A percentile compares a stretch with the other conserved stretches of the same genome.
These are phyloP conservation scores for Aphidius colemani DNA, from an alignment of 2,888 invertebrate species.

Conservation along the genomic window DNA sequence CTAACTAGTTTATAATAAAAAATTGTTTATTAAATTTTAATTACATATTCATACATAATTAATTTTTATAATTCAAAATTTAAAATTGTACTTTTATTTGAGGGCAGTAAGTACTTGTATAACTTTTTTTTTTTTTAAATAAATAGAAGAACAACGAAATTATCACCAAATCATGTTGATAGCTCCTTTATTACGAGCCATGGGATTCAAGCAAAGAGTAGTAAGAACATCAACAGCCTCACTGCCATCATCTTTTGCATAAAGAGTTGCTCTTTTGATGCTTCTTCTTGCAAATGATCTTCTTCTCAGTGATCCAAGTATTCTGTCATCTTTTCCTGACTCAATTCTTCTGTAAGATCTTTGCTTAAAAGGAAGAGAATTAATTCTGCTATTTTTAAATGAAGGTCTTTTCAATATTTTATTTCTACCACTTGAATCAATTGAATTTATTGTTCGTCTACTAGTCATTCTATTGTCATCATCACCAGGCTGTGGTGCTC, in stretches of 20 bases:
- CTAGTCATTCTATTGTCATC: neutral
- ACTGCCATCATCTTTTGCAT: conserved; percentile 53
- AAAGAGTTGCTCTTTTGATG: conserved; percentile 50
- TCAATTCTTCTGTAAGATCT: conserved; percentile 24
- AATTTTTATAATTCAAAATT: too few species aligned
- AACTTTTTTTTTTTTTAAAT: neutral
- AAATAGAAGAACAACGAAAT: too few species aligned
- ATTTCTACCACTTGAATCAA: conserved; percentile 27
- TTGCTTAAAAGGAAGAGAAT: conserved; percentile 36
- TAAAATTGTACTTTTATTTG: too few species aligned
- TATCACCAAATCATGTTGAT: conserved; percentile 55
- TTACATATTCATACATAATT: too few species aligned
- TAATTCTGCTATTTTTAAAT: conserved; percentile 37
- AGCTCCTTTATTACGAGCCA: conserved; percentile 49
- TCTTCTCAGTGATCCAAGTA: conserved; percentile 28
- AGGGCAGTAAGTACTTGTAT: too few species aligned
- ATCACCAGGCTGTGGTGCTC: too few species aligned
- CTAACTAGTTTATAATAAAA: too few species aligned
- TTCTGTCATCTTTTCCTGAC: conserved; percentile 7
- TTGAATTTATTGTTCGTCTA: conserved; percentile 8
- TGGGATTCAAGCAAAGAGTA: conserved; percentile 53
- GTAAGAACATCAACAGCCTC: conserved; percentile 52
- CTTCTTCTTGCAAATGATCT: conserved; percentile 33
- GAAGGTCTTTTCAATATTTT: conserved; percentile 38
- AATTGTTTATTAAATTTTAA: too few species aligned